phyloP scores from a whole-genome alignment of 2,113 vertebrate species.

The Brachirus orientalis region DNA sequence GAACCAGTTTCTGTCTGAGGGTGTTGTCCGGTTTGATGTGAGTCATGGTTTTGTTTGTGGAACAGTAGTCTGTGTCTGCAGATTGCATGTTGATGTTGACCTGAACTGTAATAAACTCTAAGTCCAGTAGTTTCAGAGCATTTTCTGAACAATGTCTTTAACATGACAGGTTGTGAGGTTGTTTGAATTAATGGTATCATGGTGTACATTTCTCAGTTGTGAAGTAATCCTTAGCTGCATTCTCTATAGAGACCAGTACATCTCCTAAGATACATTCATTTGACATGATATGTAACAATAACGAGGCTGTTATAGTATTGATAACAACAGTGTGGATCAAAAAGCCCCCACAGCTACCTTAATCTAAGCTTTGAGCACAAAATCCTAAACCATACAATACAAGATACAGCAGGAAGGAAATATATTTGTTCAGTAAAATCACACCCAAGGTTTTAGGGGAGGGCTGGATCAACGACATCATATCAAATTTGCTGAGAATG shows the following conservation, averaged over 20 bases:
- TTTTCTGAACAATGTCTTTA: too few relatives aligned
- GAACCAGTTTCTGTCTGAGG: too few relatives aligned
- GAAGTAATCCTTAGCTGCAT: neutral
- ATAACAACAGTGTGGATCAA: neutral
- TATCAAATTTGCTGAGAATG: conserved; percentile 3
- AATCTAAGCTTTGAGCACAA: conserved; percentile 5
- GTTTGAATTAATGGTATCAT: too few relatives aligned
- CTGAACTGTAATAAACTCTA: too few relatives aligned
- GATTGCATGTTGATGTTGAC: too few relatives aligned
- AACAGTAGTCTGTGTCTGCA: too few relatives aligned
- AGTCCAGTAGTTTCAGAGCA: too few relatives aligned
- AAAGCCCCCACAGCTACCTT: neutral
- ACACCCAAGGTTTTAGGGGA: conserved; percentile 19
- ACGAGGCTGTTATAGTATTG: neutral
- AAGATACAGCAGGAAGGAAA: neutral
- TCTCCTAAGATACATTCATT: neutral
- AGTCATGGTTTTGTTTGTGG: too few relatives aligned
- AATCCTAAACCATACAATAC: too few relatives aligned
- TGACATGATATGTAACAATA: neutral
- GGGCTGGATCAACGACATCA: conserved; percentile 6
- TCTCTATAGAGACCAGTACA: neutral
- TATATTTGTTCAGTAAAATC: conserved; percentile 28
- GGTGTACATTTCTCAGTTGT: neutral
- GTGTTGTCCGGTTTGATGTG: too few relatives aligned
- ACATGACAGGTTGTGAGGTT: too few relatives aligned